Base-by-base conservation (phyloP, 2,888 invertebrate genomes). In the Pristionchus arcanus region DNA sequence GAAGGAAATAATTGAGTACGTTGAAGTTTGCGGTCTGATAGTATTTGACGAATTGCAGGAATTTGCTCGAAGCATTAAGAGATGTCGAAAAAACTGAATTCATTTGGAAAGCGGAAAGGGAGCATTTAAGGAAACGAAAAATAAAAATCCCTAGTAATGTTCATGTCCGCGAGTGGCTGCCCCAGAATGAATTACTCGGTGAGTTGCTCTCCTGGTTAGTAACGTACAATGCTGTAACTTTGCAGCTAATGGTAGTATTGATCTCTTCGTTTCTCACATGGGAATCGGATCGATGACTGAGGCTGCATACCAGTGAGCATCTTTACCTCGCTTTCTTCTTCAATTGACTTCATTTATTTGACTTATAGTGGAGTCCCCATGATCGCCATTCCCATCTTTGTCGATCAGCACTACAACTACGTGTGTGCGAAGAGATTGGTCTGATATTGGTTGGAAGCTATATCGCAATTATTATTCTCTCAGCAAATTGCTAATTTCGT, bases 251-350 rank as follows among this genome's bases (percentile, higher is more conserved):
- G 34, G 34, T 4, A 16, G 19, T 21, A 37, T 74, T 16, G 74
- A 74, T 74, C 74, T 74, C 13, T 74, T 74, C 74, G 74, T 74
- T 4, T 37, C 74, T 74, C 74, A 74, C 37, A 74, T 74, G 74
- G 74, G 74, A 74, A 74, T 74, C 37, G 74, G 74, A 37, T 74
- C 74, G 16, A 15, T 74, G 19, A 74, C 74, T 37, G 74, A 74
- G 74, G 74, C 74, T 74, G 34, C 74, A 74, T 74, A 74, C 37
- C 2, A 11, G 74, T 74, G 74, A 74, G 16, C 19, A 3, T 4
- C n/a, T 5, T 16, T 4, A 11, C 34, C 11, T 71, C 34, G 25
- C 66, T 66, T n/a, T n/a, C n/a, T n/a, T n/a, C 66, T 3, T 66
- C n/a, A 42, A 42, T 42, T 9, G 42, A 42, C 4, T 42, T 5